phyloP scores from a whole-genome alignment of 2,888 invertebrate species.

The Malacosoma neustria region DNA sequence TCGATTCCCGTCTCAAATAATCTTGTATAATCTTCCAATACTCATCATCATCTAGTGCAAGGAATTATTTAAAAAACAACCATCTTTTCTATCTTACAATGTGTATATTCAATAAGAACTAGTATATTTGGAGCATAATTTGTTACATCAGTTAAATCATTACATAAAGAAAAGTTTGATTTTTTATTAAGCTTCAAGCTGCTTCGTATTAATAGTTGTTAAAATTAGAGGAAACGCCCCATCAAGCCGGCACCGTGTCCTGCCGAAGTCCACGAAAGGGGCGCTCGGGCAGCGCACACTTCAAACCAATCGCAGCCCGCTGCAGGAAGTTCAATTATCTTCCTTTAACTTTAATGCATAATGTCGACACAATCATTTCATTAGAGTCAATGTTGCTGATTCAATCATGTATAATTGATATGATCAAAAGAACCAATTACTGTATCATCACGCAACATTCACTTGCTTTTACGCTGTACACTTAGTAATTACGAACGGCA shows the following conservation, averaged over 20 bases:
- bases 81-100: too few relatives aligned
- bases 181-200: slow-evolving; percentile 36
- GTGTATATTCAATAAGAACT: too few relatives aligned
- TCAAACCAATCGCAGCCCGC: slow-evolving; percentile 52
- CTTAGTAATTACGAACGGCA: slow-evolving; percentile 10
- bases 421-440: slow-evolving; percentile 53
- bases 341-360: slow-evolving; percentile 65
- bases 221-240: slow-evolving; percentile 71
- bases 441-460: slow-evolving; percentile 18
- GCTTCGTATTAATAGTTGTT: slow-evolving; percentile 64
- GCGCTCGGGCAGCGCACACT: slow-evolving; percentile 36
- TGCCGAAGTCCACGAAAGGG: slow-evolving; percentile 44
- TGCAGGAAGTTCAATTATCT: slow-evolving; percentile 73
- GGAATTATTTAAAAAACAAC: too few relatives aligned
- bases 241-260: slow-evolving; percentile 44
- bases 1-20: too few relatives aligned
- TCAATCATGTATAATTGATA: slow-evolving; percentile 54
- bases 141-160: too few relatives aligned
- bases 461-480: slow-evolving; percentile 12
- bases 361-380: slow-evolving; percentile 72
- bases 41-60: too few relatives aligned
- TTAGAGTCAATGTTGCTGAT: slow-evolving; percentile 61
- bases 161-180: too few relatives aligned
- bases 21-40: too few relatives aligned
- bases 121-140: too few relatives aligned